Evolutionary conservation across 2,888 invertebrate genomes (phyloP).

Genomic region (Philonicus albiceps): DNA sequence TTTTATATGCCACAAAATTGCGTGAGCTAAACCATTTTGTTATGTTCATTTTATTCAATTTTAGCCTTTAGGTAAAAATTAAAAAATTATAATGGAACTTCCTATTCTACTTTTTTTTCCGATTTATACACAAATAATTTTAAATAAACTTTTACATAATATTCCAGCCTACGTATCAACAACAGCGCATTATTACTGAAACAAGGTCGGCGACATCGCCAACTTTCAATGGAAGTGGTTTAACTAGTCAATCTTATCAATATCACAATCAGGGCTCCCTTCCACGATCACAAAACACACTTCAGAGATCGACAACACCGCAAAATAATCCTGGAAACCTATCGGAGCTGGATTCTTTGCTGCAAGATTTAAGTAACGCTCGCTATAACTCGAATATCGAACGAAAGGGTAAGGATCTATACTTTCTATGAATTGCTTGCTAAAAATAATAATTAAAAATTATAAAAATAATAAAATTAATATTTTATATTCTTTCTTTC

Average conservation of each 20-base stretch:
- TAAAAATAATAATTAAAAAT: not conserved
- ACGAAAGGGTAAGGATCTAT: slow-evolving; percentile 62
- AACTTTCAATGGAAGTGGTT: slow-evolving; percentile 50
- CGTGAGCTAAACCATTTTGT: not conserved
- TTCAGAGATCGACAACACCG: slow-evolving; percentile 46
- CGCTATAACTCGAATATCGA: slow-evolving; percentile 66
- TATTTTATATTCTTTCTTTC: slow-evolving; percentile 12
- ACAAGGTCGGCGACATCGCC: slow-evolving; percentile 56
- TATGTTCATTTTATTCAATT: not conserved
- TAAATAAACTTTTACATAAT: not conserved
- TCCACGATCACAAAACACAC: slow-evolving; percentile 44
- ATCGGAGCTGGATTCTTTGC: slow-evolving; percentile 88
- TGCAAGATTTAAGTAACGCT: slow-evolving; percentile 90
- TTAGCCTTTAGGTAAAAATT: not conserved
- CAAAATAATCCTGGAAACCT: slow-evolving; percentile 71
- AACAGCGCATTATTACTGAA: slow-evolving; percentile 57
- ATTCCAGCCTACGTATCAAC: slow-evolving; percentile 57
- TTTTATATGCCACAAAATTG: not conserved
- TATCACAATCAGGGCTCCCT: slow-evolving; percentile 55
- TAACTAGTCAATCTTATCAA: slow-evolving; percentile 54
- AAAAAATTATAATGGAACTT: not conserved
- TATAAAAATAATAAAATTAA: not conserved
- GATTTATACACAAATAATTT: not conserved
- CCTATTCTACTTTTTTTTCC: not conserved
- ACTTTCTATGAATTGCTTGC: not conserved